Evolutionary conservation across 2,113 vertebrate species (phyloP).

Genomic region (Climacteris rufus): DNA sequence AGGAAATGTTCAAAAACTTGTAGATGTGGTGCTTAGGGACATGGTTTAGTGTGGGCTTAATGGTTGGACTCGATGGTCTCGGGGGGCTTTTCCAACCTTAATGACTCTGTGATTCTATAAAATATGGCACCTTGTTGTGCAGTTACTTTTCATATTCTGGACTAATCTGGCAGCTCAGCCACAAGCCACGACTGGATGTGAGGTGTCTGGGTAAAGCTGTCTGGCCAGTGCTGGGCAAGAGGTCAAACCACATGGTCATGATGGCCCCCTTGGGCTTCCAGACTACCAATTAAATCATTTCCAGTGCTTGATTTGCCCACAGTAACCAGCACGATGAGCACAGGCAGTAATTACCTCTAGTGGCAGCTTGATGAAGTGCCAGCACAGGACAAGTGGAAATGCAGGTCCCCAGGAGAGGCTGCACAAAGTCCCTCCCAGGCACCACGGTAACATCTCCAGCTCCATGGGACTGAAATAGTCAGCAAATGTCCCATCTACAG

Average conservation of each 20-base stretch:
- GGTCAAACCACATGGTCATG: neutral
- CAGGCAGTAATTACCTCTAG: neutral
- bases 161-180: neutral
- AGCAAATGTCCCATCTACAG: conserved; percentile 21
- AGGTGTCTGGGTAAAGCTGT: neutral
- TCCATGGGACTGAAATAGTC: neutral
- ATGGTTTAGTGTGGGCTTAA: neutral
- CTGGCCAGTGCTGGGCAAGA: neutral
- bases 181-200: neutral
- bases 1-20: neutral
- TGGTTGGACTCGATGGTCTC: neutral
- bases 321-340: neutral
- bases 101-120: neutral
- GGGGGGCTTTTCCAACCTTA: neutral
- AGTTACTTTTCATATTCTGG: neutral
- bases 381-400: neutral
- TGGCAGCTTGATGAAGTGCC: neutral
- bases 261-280: neutral
- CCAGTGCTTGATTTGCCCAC: neutral
- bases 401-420: neutral
- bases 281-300: conserved; percentile 20
- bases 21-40: neutral
- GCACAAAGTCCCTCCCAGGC: neutral
- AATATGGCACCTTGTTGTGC: neutral
- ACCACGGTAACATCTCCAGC: neutral